Base-by-base conservation (phyloP, 2,888 invertebrate species). In the Loripinus fragilis region DNA sequence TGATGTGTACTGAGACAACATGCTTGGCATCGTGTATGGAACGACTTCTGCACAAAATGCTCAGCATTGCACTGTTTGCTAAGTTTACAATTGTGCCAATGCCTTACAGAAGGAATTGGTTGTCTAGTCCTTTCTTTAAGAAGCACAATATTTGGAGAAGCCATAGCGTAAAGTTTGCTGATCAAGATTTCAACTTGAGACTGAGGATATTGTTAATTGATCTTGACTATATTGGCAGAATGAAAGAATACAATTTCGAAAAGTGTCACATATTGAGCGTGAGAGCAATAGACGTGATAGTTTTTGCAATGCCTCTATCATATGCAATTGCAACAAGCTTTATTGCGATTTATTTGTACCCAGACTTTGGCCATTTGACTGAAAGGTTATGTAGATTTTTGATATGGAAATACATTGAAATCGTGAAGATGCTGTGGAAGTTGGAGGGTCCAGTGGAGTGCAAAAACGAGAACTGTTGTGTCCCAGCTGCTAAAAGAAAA, bases 101-200 rank as follows among this genome's bases (percentile, higher is more conserved):
- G 3, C 60, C 60, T 30, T 17, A 30, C 3, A n/a, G n/a, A 38
- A 60, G 60, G 33, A 60, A 60, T 33, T 60, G 60, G 60, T 33
- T 33, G 60, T 8, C 60, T 15, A 60, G 23, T 33, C 60, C 60
- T 20, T 60, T 60, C n/a, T 60, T 60, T 33, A 60, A 60, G 33
- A 33, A 15, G 3, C 60, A 60, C 28, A 60, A 60, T 20, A 33
- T 60, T 33, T 60, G 60, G 60, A 60, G 60, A 12, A 60, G 60
- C 17, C 60, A 33, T 60, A 60, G 60, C n/a, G 17, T 30, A 17
- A 60, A 33, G 33, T 33, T 60, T 30, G 60, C 33, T 17, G 60
- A 60, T 60, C 15, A 1, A 33, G 33, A 60, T 33, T 33, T 60
- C 17, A 33, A 17, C 2, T 28, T 60, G 60, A 60, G 23, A 17